These are phyloP conservation scores for Tenualosa thibaudeaui DNA, from an alignment of 2,797 vertebrate genomes.

Conservation along the genomic window DNA sequence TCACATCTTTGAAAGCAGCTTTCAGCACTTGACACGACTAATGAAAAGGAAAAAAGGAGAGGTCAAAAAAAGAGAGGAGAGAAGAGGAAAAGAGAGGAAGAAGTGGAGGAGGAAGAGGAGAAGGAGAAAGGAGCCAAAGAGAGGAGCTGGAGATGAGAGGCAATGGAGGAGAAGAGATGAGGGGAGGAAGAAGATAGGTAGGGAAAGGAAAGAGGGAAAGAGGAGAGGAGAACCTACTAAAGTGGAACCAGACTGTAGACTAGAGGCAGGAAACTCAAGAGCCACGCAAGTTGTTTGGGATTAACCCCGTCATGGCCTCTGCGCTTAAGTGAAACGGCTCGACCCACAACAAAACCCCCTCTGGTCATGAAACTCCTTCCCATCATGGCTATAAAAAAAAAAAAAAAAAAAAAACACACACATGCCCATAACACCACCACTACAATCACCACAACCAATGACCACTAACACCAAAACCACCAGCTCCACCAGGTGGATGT, in stretches of 20 bases:
- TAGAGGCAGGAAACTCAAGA: conserved; percentile 57
- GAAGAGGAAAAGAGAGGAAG: neutral
- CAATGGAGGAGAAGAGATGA: neutral
- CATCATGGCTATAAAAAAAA: neutral
- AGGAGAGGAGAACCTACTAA: conserved; percentile 24
- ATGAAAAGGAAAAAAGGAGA: neutral
- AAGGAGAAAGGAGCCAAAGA: neutral
- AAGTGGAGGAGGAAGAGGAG: neutral
- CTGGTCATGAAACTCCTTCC: neutral
- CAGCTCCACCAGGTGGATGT: conserved; percentile 11
- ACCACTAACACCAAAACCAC: neutral
- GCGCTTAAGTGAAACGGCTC: conserved; percentile 64
- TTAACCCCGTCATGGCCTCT: conserved; percentile 56
- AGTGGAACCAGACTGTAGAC: conserved; percentile 51
- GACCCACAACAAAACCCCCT: conserved; percentile 30
- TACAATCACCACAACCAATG: neutral
- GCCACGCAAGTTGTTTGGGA: conserved; percentile 52
- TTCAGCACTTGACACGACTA: neutral
- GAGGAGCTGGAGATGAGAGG: conserved; percentile 3
- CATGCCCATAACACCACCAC: neutral
- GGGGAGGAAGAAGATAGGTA: neutral
- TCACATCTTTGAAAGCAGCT: conserved; percentile 37
- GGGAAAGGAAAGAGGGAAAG: neutral
- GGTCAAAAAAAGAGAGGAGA: neutral
- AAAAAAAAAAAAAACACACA: neutral